Conservation (phyloP, 2,113 vertebrate species). For the Chaetops frenatus region DNA sequence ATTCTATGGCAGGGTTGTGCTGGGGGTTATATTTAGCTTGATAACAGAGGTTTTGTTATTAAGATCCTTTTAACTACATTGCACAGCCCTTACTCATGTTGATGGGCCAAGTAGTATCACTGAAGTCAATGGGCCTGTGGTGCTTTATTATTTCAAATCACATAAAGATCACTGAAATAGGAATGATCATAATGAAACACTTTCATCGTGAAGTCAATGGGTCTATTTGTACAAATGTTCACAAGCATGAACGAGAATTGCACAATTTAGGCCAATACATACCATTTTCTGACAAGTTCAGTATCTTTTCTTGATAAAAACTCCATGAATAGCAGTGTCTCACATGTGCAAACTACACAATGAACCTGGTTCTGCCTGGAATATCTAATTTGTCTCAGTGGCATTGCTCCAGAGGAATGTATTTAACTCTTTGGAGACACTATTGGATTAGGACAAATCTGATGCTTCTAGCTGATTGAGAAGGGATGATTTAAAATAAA, state of each 20-base stretch:
- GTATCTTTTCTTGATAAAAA: conserved; percentile 21
- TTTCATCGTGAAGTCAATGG: conserved; percentile 36
- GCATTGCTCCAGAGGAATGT: not conserved
- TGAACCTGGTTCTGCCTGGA: conserved; percentile 33
- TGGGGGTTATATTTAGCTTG: conserved; percentile 15
- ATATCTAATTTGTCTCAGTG: conserved; percentile 29
- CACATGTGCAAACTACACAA: conserved; percentile 16
- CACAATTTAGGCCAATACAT: not conserved
- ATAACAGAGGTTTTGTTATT: conserved; percentile 40
- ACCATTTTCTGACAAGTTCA: conserved; percentile 24
- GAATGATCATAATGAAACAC: conserved; percentile 19
- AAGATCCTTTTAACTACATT: conserved; percentile 16
- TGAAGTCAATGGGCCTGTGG: conserved; percentile 24
- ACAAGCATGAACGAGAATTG: conserved; percentile 34
- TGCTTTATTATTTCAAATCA: conserved; percentile 40
- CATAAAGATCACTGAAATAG: conserved; percentile 46
- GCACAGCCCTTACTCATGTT: conserved; percentile 26
- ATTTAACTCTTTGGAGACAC: conserved; percentile 20
- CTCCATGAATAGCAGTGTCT: conserved; percentile 7
- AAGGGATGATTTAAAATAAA: not conserved
- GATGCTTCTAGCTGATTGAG: not conserved
- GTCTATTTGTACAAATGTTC: conserved; percentile 34
- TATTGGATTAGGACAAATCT: not conserved
- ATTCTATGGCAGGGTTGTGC: not conserved
- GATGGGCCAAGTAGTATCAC: not conserved